Evolutionary conservation across 2,797 vertebrate genomes (phyloP), one percentile per base, ranked within the genome.

Genomic region (Brachyrhaphis roseni): DNA sequence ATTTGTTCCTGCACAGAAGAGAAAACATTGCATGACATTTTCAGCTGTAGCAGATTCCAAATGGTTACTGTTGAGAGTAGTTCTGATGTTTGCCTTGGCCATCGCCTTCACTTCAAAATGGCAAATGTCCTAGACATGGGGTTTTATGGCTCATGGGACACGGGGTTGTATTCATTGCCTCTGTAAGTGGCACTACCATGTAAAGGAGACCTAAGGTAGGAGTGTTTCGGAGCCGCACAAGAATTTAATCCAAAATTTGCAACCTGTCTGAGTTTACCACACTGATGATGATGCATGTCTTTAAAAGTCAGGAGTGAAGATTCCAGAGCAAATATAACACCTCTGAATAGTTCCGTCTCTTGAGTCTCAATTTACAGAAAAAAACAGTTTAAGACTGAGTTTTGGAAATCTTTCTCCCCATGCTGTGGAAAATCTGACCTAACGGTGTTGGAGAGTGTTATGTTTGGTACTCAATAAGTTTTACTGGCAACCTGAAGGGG

Each of bases 61-160:
- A 68, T 18, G 79, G 81, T 83, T 84, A 79, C 89, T 79, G 79
- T 79, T 36, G 72, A 76, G 77, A 80, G 81, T 45, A 81, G 84
- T 64, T 86, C 36, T 78, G 85, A 13, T 92, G 81, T 89, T 92
- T 90, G 76, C 51, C 72, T 91, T 92, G 91, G 92, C 91, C 57
- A 75, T 84, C 51, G 11, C 78, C 34, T 81, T 86, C 83, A 79
- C 80, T 87, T 80, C 80, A 78, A 82, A 72, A 88, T 86, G 86
- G 87, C 81, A 89, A 49, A 73, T 62, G 81, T 85, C 88, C 81
- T 78, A 83, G 86, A 88, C 82, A 2, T 71, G 82, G 77, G 81
- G 89, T 88, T 89, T 92, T 87, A 83, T 82, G 86, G 84, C 90
- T 93, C 88, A 90, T 46, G 45, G 68, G 41, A 87, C 90, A 87